Conservation (phyloP, 2,113 vertebrate species). For the Picathartes gymnocephalus region DNA sequence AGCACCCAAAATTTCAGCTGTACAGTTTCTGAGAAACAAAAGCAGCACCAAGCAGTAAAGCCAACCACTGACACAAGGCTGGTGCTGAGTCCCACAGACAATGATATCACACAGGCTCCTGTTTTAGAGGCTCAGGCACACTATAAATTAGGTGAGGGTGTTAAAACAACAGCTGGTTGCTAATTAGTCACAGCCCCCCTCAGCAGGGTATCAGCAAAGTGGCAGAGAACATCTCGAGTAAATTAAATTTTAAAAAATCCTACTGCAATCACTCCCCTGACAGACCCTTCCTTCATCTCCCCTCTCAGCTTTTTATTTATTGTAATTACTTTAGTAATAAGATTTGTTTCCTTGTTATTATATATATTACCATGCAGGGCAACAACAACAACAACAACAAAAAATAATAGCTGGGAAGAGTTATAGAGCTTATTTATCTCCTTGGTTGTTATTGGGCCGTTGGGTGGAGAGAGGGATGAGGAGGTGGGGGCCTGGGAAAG, state of each 20-base stretch:
- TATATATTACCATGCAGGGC: conserved; percentile 64
- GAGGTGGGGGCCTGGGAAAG: conserved; percentile 18
- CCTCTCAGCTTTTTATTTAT: conserved; percentile 73
- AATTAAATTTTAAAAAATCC: conserved; percentile 71
- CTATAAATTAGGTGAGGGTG: conserved; percentile 43
- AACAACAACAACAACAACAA: conserved; percentile 60
- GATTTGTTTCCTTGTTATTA: conserved; percentile 77
- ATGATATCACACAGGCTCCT: neutral
- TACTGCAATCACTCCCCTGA: conserved; percentile 63
- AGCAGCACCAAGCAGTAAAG: neutral
- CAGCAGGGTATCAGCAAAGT: conserved; percentile 15
- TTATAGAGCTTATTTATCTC: conserved; percentile 79
- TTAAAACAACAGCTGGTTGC: conserved; percentile 49
- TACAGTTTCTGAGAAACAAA: neutral
- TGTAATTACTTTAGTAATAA: conserved; percentile 78
- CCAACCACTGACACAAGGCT: neutral
- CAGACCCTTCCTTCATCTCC: conserved; percentile 56
- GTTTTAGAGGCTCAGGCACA: conserved; percentile 5
- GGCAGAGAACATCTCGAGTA: conserved; percentile 33
- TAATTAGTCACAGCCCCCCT: conserved; percentile 67
- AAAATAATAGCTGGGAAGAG: conserved; percentile 67
- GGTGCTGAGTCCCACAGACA: neutral
- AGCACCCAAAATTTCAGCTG: neutral
- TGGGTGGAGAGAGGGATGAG: conserved; percentile 35
- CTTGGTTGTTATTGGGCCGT: conserved; percentile 64